Conservation (phyloP, 1,140 invertebrate species). For the Halotydeus destructor region DNA sequence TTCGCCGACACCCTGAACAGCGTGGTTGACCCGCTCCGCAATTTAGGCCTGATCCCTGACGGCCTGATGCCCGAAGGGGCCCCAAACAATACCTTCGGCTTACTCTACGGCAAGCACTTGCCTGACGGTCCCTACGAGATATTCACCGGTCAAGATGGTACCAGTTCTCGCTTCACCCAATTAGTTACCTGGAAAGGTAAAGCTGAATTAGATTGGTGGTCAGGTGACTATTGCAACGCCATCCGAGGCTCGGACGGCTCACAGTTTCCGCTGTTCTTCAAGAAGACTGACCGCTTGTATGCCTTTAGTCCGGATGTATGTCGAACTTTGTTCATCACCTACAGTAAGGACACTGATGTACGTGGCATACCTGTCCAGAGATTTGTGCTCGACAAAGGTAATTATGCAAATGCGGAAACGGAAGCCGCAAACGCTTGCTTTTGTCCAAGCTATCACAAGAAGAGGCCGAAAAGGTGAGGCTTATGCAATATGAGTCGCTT, state of each 20-base stretch:
- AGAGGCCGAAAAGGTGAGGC: too few relatives aligned
- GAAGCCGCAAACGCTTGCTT: too few relatives aligned
- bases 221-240: slow-evolving; percentile 12
- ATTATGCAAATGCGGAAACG: too few relatives aligned
- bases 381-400: too few relatives aligned
- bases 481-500: too few relatives aligned
- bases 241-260: slow-evolving; percentile 22
- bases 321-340: too few relatives aligned
- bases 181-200: neutral
- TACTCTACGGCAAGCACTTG: neutral
- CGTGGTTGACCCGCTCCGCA: neutral
- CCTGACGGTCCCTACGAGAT: neutral
- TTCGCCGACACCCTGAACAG: neutral
- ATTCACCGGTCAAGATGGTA: neutral
- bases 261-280: too few relatives aligned
- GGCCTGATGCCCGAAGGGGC: slow-evolving; percentile 3
- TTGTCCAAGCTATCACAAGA: too few relatives aligned
- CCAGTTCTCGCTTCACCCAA: neutral
- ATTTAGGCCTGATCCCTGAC: neutral
- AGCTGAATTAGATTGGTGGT: slow-evolving; percentile 1
- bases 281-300: too few relatives aligned
- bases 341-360: too few relatives aligned
- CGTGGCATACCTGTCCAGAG: too few relatives aligned
- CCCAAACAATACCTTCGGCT: neutral
- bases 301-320: too few relatives aligned